Conservation (phyloP, 2,797 vertebrate genomes). For the Rallus crepitans region DNA sequence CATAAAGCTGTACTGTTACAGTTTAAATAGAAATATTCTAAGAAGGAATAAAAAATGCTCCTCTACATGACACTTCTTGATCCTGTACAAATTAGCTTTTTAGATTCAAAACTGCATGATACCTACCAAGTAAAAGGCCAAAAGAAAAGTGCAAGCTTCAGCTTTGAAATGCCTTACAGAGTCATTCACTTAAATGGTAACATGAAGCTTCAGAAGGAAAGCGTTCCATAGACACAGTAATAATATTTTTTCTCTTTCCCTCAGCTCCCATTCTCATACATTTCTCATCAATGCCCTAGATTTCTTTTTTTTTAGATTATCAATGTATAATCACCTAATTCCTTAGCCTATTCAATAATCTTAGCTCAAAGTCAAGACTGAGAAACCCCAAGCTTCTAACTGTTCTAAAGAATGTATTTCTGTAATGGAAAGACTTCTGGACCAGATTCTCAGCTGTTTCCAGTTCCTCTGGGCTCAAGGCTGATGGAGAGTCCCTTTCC, state of each 20-base stretch:
- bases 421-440: neutral
- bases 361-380: neutral
- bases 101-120: no score
- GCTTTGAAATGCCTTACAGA: neutral
- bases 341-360: neutral
- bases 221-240: neutral
- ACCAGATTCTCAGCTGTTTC: neutral
- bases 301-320: neutral
- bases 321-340: neutral
- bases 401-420: neutral
- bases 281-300: neutral
- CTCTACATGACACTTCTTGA: neutral
- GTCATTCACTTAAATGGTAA: neutral
- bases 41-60: neutral
- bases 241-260: neutral
- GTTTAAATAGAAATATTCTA: neutral
- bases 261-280: neutral
- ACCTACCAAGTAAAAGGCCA: neutral
- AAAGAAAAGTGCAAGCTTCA: neutral
- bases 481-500: neutral
- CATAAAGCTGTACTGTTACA: neutral
- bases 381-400: neutral
- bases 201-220: neutral
- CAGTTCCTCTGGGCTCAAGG: neutral
- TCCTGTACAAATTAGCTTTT: neutral